These are phyloP conservation scores for Megaceryle maxima DNA, from an alignment of 2,113 vertebrate species.

Conservation along the genomic window DNA sequence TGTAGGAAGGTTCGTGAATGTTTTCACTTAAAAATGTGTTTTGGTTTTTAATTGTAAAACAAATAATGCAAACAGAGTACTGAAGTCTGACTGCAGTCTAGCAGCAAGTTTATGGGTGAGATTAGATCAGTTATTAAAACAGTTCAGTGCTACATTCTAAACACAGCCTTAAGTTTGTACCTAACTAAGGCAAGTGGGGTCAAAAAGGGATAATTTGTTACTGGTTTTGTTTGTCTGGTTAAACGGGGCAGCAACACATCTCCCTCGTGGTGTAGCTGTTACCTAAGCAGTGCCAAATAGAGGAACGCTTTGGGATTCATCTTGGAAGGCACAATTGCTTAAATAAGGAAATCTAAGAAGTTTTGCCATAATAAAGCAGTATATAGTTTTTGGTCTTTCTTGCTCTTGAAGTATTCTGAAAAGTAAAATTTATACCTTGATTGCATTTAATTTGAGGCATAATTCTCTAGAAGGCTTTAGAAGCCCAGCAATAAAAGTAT, in stretches of 20 bases:
- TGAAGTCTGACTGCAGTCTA: not conserved
- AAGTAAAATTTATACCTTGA: not conserved
- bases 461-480: not conserved
- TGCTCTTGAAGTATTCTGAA: not conserved
- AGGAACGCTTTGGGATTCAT: not conserved
- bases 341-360: not conserved
- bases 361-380: not conserved
- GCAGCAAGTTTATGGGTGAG: not conserved
- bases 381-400: not conserved
- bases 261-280: not conserved
- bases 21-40: not conserved
- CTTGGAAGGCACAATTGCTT: not conserved
- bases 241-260: not conserved
- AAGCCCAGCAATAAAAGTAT: not conserved
- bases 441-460: not conserved
- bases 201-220: not conserved
- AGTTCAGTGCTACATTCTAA: not conserved
- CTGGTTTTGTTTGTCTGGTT: not conserved
- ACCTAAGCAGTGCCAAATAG: not conserved
- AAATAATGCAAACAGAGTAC: not conserved
- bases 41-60: not conserved
- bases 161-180: not conserved
- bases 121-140: not conserved
- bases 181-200: not conserved
- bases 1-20: not conserved